phyloP scores from a whole-genome alignment of 2,113 vertebrate genomes.

The Pygoscelis adeliae region DNA sequence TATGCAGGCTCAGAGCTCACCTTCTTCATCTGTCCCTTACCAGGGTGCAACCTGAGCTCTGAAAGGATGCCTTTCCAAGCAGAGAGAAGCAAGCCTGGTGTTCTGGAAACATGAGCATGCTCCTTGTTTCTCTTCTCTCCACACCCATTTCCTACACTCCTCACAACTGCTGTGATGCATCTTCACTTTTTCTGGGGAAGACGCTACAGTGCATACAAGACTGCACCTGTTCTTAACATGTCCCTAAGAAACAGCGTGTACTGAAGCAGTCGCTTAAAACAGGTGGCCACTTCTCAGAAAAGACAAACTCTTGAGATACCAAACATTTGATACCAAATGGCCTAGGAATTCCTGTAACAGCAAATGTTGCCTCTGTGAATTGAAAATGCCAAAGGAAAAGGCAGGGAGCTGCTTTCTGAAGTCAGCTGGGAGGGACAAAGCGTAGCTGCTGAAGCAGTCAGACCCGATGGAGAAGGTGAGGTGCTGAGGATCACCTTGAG shows the following conservation, averaged over 20 bases:
- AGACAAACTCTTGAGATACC: neutral
- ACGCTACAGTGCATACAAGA: neutral
- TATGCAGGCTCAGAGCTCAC: rapidly evolving
- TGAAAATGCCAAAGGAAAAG: neutral
- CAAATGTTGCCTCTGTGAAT: neutral
- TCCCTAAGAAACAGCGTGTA: neutral
- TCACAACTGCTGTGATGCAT: neutral
- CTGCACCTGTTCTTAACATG: neutral
- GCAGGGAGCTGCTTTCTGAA: neutral
- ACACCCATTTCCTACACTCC: neutral
- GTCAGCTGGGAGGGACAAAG: neutral
- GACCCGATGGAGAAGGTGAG: neutral
- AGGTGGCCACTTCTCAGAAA: neutral
- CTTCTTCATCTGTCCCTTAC: neutral
- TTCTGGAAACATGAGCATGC: neutral
- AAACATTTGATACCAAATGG: neutral
- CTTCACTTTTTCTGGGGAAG: neutral
- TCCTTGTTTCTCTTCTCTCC: neutral
- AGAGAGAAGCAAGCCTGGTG: neutral
- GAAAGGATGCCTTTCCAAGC: neutral
- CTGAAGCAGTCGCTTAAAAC: neutral
- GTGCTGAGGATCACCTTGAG: neutral
- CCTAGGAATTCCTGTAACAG: neutral
- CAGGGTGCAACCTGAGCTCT: neutral
- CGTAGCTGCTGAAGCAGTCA: neutral